Evolutionary conservation across 2,797 vertebrate species (phyloP).

Genomic region (Erethizon dorsatum): DNA sequence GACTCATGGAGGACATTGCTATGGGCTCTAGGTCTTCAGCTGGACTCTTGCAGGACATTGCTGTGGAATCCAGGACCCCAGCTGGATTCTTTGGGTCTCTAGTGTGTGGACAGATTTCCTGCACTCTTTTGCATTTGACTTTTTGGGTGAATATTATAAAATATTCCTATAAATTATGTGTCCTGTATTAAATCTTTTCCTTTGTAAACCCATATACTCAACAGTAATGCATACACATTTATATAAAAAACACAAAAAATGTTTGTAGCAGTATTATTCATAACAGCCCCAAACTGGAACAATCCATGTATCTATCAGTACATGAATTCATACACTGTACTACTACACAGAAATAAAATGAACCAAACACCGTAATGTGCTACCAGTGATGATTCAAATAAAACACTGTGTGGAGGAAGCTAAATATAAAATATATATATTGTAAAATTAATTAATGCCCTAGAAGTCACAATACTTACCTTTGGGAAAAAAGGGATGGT

Average conservation of each 20-base stretch:
- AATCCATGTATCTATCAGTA: neutral
- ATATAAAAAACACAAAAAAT: slow-evolving; percentile 26
- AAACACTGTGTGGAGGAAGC: neutral
- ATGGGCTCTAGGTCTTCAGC: neutral
- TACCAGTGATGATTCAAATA: slow-evolving; percentile 28
- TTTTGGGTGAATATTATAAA: neutral
- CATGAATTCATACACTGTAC: neutral
- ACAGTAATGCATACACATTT: neutral
- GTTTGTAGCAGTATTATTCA: neutral
- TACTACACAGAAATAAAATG: slow-evolving; percentile 33
- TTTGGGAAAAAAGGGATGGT: neutral
- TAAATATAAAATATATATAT: neutral
- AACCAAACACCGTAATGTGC: neutral
- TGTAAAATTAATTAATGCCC: neutral
- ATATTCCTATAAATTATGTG: neutral
- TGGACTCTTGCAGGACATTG: neutral
- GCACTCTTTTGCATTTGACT: too few relatives aligned
- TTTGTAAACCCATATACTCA: neutral
- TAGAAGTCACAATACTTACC: neutral
- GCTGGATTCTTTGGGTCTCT: too few relatives aligned
- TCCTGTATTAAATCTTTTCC: neutral
- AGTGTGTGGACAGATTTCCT: too few relatives aligned
- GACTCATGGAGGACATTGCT: neutral
- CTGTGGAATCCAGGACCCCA: too few relatives aligned
- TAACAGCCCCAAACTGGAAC: slow-evolving; percentile 15